Evolutionary conservation across 2,888 invertebrate species (phyloP).

Genomic region (Slavum lentiscoides): DNA sequence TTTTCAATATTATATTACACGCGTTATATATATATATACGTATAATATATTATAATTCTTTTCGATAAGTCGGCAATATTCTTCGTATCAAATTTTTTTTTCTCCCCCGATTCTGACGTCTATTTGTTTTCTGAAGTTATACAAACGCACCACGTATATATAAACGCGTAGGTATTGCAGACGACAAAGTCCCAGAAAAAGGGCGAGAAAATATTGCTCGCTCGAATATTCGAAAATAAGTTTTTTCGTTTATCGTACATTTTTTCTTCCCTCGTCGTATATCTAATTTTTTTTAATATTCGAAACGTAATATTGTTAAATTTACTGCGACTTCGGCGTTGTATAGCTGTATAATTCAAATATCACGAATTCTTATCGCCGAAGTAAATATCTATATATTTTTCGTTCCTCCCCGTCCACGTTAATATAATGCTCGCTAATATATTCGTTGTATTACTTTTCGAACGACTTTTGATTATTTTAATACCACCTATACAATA

Average conservation of each 20-base stretch:
- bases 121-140: no score
- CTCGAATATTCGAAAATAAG: background rate
- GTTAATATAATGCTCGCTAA: no score
- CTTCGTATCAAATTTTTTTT: background rate
- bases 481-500: background rate
- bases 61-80: background rate
- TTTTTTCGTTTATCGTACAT: background rate
- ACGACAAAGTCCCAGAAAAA: background rate
- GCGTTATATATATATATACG: no score
- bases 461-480: background rate
- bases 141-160: no score
- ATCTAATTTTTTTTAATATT: background rate
- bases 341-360: background rate
- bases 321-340: background rate
- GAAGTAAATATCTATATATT: no score
- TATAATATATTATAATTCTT: no score
- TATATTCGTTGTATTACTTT: background rate
- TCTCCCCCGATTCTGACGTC: background rate
- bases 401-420: no score
- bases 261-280: background rate
- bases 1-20: no score
- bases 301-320: slow-evolving; percentile 8
- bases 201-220: background rate
- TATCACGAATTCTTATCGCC: slow-evolving; percentile 12
- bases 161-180: no score